Conservation (phyloP, 1,140 invertebrate species). For the Heliconius nattereri region DNA sequence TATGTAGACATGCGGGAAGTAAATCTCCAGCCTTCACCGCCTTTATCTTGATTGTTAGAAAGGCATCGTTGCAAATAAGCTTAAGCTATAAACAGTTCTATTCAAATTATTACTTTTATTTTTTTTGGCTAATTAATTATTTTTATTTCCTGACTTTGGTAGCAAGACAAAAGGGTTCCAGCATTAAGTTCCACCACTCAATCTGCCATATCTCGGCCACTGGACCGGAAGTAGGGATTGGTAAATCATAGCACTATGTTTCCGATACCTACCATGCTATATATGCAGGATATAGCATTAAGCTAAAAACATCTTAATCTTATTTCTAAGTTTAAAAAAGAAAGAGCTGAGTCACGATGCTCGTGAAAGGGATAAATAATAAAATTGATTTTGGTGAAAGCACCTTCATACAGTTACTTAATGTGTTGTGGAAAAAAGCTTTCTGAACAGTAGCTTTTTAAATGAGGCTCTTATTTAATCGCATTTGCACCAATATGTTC, state of each 20-base stretch:
- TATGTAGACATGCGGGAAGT: background rate
- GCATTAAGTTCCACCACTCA: no score
- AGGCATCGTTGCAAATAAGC: background rate
- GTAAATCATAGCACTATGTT: no score
- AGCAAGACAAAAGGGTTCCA: no score
- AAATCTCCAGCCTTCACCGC: background rate
- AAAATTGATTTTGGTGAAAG: background rate
- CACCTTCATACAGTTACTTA: background rate
- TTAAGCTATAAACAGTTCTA: background rate
- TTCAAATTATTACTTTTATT: background rate
- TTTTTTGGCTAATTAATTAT: no score
- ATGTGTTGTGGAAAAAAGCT: background rate
- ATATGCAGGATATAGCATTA: no score
- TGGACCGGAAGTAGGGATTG: no score
- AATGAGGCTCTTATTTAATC: no score
- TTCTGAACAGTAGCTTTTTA: background rate
- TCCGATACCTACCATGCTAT: no score
- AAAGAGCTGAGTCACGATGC: background rate
- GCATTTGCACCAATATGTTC: no score
- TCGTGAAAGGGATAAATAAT: background rate
- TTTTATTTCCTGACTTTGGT: no score
- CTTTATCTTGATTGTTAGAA: background rate
- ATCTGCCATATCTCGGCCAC: no score
- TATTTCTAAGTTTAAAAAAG: background rate
- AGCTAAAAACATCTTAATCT: no score